These are phyloP conservation scores for Drosophila mimica DNA, from an alignment of 2,888 invertebrate species.

Conservation along the genomic window DNA sequence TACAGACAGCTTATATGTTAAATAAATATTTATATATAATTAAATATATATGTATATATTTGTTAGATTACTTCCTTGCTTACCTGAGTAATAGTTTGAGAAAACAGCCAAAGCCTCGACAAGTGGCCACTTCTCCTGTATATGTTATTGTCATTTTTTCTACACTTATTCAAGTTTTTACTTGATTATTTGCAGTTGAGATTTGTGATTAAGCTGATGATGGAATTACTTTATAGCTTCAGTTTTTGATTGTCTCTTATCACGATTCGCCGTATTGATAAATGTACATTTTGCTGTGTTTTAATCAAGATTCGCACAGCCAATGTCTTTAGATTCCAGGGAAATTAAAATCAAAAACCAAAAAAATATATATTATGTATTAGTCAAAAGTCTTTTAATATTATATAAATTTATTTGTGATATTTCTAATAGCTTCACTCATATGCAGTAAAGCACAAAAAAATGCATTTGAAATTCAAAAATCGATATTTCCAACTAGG, in stretches of 20 bases:
- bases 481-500: constrained; percentile 39
- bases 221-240: constrained; percentile 17
- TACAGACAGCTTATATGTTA: neutral
- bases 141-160: constrained; percentile 92
- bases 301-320: neutral
- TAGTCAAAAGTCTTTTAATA: neutral
- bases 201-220: constrained; percentile 28
- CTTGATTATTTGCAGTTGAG: constrained; percentile 33
- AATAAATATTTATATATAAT: neutral
- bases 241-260: constrained; percentile 27
- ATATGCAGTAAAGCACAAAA: constrained; percentile 2
- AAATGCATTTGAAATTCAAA: constrained; percentile 40
- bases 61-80: constrained; percentile 50
- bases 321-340: neutral
- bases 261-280: constrained; percentile 32
- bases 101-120: constrained; percentile 94
- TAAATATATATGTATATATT: neutral
- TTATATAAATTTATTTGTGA: neutral
- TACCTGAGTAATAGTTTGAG: constrained; percentile 93
- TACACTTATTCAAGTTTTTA: constrained; percentile 22
- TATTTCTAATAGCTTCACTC: neutral
- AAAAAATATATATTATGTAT: neutral
- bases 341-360: neutral
- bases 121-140: constrained; percentile 94
- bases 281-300: constrained; percentile 45